Conservation (phyloP, 2,888 invertebrate species). For the Sthenelais limicola region DNA sequence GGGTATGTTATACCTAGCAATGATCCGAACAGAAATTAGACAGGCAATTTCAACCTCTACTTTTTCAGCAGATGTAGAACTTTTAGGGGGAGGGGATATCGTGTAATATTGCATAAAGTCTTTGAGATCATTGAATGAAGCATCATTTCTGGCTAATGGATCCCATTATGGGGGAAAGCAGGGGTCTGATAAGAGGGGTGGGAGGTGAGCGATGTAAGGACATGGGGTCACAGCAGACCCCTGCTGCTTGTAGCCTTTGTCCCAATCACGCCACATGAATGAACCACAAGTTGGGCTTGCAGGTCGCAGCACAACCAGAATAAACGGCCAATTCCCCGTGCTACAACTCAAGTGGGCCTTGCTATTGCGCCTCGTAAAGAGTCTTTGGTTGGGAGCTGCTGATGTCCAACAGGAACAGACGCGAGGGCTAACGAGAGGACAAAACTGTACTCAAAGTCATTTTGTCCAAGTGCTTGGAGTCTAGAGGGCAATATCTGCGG, state of each 20-base stretch:
- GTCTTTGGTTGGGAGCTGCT: background rate
- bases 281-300: conserved; percentile 17
- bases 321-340: conserved; percentile 18
- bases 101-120: conserved; percentile 18
- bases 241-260: background rate
- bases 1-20: too few relatives aligned
- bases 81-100: too few relatives aligned
- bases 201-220: background rate
- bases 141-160: background rate
- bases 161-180: conserved; percentile 10
- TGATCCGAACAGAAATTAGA: too few relatives aligned
- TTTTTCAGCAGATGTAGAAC: conserved; percentile 18
- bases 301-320: background rate
- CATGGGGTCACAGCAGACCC: conserved; percentile 2
- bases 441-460: too few relatives aligned
- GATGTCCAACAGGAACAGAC: background rate
- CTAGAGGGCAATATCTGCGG: too few relatives aligned
- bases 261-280: background rate
- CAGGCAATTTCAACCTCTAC: too few relatives aligned
- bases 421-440: background rate
- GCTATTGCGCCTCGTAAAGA: background rate
- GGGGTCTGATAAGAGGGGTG: conserved; percentile 28
- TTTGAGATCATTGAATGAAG: background rate
- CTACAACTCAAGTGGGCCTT: background rate
- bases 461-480: too few relatives aligned